Evolutionary conservation across 2,888 invertebrate genomes (phyloP).

Genomic region (Adelognathus sp.): DNA sequence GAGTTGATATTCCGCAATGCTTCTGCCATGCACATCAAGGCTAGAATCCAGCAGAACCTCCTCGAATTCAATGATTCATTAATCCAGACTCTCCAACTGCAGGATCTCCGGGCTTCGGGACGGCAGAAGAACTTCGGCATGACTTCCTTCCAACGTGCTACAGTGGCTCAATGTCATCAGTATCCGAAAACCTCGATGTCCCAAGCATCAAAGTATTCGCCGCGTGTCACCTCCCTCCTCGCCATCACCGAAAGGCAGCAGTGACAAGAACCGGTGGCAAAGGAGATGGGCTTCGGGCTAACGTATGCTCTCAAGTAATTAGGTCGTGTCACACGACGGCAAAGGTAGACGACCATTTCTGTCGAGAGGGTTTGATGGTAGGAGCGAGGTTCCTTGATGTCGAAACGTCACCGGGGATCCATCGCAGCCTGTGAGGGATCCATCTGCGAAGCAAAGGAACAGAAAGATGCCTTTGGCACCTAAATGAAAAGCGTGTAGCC

Average conservation of each 20-base stretch:
- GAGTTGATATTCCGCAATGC: no score
- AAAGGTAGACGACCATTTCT: slow-evolving; percentile 38
- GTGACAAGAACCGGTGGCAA: slow-evolving; percentile 1
- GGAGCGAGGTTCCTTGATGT: slow-evolving; percentile 7
- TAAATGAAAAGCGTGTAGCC: slow-evolving; percentile 35
- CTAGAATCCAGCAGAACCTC: no score
- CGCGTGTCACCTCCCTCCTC: background rate
- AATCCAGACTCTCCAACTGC: no score
- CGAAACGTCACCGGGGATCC: slow-evolving; percentile 14
- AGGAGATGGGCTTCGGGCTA: slow-evolving; percentile 1
- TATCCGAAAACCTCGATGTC: background rate
- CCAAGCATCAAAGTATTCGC: background rate
- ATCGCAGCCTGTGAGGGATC: slow-evolving; percentile 4
- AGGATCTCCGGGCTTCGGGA: no score
- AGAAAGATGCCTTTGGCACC: slow-evolving; percentile 26
- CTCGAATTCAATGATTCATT: no score
- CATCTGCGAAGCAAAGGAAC: background rate
- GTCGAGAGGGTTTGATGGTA: background rate
- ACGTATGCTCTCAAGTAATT: slow-evolving; percentile 71
- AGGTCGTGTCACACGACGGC: slow-evolving; percentile 65
- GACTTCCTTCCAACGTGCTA: no score
- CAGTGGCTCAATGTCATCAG: background rate
- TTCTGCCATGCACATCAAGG: no score
- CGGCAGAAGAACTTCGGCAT: no score
- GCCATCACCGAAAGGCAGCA: background rate